Evolutionary conservation across 2,888 invertebrate genomes (phyloP).

Genomic region (Melipona beecheii): DNA sequence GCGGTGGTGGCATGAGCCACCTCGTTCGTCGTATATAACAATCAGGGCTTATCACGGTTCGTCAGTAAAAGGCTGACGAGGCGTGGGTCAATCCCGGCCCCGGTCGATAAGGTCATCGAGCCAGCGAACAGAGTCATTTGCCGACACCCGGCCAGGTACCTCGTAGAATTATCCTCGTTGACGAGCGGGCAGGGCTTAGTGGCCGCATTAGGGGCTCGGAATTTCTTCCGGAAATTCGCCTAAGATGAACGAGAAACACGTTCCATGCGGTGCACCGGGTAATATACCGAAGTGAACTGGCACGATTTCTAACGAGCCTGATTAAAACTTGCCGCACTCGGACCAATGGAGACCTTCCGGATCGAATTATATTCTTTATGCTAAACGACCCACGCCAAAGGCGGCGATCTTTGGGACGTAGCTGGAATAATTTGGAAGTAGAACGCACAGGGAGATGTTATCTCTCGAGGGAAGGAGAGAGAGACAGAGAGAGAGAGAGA

Average conservation of each 20-base stretch:
- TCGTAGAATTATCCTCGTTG: slow-evolving; percentile 47
- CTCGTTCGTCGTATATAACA: slow-evolving; percentile 53
- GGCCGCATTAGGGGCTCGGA: slow-evolving; percentile 42
- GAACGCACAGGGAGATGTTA: neutral
- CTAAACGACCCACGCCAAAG: neutral
- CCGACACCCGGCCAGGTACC: slow-evolving; percentile 29
- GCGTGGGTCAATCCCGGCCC: slow-evolving; percentile 69
- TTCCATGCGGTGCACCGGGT: neutral
- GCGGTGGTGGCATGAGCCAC: slow-evolving; percentile 17
- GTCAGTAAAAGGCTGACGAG: slow-evolving; percentile 60
- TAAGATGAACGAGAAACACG: slow-evolving; percentile 30
- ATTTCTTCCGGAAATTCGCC: slow-evolving; percentile 45
- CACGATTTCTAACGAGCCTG: slow-evolving; percentile 42
- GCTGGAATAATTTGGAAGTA: too few species aligned
- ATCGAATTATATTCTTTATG: neutral
- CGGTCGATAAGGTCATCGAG: slow-evolving; percentile 74
- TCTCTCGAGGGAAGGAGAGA: neutral
- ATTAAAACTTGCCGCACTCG: slow-evolving; percentile 41
- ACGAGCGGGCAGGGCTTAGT: slow-evolving; percentile 40
- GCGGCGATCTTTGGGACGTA: neutral
- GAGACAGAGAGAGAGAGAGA: too few species aligned
- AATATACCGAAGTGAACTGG: neutral
- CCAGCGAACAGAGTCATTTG: slow-evolving; percentile 56
- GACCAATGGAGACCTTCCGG: neutral
- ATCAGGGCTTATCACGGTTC: slow-evolving; percentile 67